A percentile compares a stretch with the other conserved stretches of the same genome.
Evolutionary conservation across 2,113 vertebrate species (phyloP).

Genomic region (Siniperca knerii): DNA sequence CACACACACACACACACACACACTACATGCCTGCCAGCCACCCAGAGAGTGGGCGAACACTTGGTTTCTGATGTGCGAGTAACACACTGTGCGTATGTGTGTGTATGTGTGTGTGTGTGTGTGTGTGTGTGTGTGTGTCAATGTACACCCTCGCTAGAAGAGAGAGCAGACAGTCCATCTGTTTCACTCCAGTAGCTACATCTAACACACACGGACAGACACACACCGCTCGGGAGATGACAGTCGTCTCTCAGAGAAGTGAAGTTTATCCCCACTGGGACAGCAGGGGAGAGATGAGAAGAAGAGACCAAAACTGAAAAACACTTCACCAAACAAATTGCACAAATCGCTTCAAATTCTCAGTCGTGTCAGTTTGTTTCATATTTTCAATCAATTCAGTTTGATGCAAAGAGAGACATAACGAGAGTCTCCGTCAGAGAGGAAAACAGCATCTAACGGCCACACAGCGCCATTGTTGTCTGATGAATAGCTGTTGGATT

Average conservation of each 20-base stretch:
- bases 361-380: slow-evolving; percentile 6
- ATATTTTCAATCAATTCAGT: slow-evolving; percentile 33
- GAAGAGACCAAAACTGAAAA: slow-evolving; percentile 29
- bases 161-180: slow-evolving; percentile 58
- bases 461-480: slow-evolving; percentile 5
- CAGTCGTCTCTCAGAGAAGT: slow-evolving; percentile 48
- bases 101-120: slow-evolving; percentile 17
- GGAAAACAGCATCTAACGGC: slow-evolving; percentile 5
- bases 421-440: neutral
- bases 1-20: neutral
- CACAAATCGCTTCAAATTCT: slow-evolving; percentile 18
- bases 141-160: slow-evolving; percentile 39
- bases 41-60: slow-evolving; percentile 56
- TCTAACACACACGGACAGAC: slow-evolving; percentile 28
- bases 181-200: slow-evolving; percentile 50
- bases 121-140: slow-evolving; percentile 26
- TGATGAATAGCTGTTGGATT: slow-evolving; percentile 24
- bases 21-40: slow-evolving; percentile 41
- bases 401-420: slow-evolving; percentile 31
- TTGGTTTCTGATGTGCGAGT: slow-evolving; percentile 39
- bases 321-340: slow-evolving; percentile 41
- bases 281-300: slow-evolving; percentile 28
- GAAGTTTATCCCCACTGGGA: slow-evolving; percentile 56
- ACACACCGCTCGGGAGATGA: slow-evolving; percentile 43
- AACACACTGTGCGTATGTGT: slow-evolving; percentile 6